A percentile compares a stretch with the other conserved stretches of the same genome.
Evolutionary conservation across 2,113 vertebrate genomes (phyloP).

Genomic region (Callipepla squamata): DNA sequence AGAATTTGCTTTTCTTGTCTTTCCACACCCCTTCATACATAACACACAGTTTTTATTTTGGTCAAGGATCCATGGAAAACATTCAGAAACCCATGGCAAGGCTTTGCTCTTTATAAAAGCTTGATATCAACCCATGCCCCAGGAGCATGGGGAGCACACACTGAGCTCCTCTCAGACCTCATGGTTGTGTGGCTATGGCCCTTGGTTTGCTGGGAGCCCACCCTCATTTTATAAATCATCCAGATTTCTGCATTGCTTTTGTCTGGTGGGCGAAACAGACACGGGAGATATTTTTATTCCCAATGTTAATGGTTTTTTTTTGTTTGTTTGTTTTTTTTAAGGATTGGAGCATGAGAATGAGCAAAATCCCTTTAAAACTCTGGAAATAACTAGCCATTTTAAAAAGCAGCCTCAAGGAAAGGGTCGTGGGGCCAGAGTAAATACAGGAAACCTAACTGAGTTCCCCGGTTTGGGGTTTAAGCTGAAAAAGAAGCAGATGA

Average conservation of each 20-base stretch:
- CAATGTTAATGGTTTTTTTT: rapidly evolving
- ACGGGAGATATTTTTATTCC: not conserved
- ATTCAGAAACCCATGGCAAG: not conserved
- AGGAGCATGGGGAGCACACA: not conserved
- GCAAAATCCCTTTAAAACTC: not conserved
- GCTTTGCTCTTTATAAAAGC: not conserved
- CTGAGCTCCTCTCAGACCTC: rapidly evolving
- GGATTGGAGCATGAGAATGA: not conserved
- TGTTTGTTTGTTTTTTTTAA: no score
- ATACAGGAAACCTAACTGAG: not conserved
- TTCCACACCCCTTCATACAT: not conserved
- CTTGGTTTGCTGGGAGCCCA: not conserved
- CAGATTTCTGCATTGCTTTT: not conserved
- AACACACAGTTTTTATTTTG: not conserved
- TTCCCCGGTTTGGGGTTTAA: not conserved
- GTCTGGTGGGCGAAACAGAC: not conserved
- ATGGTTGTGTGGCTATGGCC: rapidly evolving
- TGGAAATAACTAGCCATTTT: rapidly evolving
- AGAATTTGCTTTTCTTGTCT: not conserved
- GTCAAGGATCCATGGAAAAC: not conserved
- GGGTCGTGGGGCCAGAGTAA: not conserved
- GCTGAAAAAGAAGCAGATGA: conserved; percentile 36
- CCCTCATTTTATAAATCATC: not conserved
- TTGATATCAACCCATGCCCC: not conserved
- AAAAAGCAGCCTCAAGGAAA: not conserved